A percentile compares a stretch with the other conserved stretches of the same genome.
phyloP scores from a whole-genome alignment of 2,113 vertebrate genomes.

The Trichomycterus rosablanca region DNA sequence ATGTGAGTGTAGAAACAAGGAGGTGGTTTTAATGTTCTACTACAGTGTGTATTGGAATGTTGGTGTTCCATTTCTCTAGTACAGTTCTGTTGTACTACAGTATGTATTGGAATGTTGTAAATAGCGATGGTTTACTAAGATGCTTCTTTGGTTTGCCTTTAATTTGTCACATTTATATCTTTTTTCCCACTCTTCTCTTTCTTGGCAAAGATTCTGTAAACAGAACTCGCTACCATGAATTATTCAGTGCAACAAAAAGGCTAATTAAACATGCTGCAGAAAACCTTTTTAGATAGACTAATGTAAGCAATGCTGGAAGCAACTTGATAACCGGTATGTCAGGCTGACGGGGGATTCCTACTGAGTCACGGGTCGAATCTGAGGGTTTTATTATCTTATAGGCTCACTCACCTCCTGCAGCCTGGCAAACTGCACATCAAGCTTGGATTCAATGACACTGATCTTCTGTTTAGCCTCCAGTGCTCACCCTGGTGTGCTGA shows the following conservation, averaged over 20 bases:
- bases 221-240: constrained; percentile 28
- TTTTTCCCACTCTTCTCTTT: too few relatives aligned
- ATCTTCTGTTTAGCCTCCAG: constrained; percentile 1
- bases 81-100: too few relatives aligned
- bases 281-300: constrained; percentile 16
- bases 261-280: constrained; percentile 25
- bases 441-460: constrained; percentile 1
- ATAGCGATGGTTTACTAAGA: too few relatives aligned
- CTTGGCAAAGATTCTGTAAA: too few relatives aligned
- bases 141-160: too few relatives aligned
- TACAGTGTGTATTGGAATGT: too few relatives aligned
- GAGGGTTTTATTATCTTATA: not conserved
- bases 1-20: too few relatives aligned
- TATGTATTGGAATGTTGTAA: too few relatives aligned
- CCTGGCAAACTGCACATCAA: not conserved
- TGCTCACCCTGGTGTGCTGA: not conserved
- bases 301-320: constrained; percentile 7
- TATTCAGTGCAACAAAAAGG: constrained; percentile 25
- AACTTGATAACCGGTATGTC: constrained; percentile 3
- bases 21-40: too few relatives aligned
- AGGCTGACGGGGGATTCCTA: constrained; percentile 8
- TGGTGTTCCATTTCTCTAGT: too few relatives aligned
- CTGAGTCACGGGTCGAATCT: constrained; percentile 6
- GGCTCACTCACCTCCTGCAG: not conserved
- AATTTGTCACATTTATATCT: too few relatives aligned